phyloP scores from a whole-genome alignment of 2,797 vertebrate genomes.

The Takifugu rubripes region DNA sequence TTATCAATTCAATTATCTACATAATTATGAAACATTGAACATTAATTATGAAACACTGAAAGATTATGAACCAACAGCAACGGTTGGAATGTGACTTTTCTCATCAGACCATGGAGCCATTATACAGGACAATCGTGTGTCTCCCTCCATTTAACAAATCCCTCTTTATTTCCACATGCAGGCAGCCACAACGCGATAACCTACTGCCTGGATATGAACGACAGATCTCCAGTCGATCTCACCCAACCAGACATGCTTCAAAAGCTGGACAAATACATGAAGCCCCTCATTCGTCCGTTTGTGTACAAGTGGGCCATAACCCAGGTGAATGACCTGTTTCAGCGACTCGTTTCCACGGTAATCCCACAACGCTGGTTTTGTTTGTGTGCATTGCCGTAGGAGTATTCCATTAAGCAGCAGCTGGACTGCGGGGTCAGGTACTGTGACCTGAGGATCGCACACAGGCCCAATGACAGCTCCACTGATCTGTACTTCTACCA shows the following conservation, averaged over 20 bases:
- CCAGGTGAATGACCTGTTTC: constrained; percentile 75
- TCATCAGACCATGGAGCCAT: too few relatives aligned
- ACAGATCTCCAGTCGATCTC: constrained; percentile 80
- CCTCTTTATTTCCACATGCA: constrained; percentile 39
- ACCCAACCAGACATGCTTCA: constrained; percentile 82
- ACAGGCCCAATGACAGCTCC: constrained; percentile 79
- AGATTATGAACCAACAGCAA: too few relatives aligned
- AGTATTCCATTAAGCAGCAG: constrained; percentile 79
- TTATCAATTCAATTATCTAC: too few relatives aligned
- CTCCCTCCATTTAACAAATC: too few relatives aligned
- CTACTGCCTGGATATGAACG: constrained; percentile 85
- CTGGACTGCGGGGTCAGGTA: constrained; percentile 88
- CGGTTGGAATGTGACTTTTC: too few relatives aligned
- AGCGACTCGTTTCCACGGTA: neutral
- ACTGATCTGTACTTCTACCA: constrained; percentile 88
- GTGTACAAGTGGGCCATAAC: constrained; percentile 90
- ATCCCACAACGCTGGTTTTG: neutral
- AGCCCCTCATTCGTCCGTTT: constrained; percentile 83
- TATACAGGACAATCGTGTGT: too few relatives aligned
- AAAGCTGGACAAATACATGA: constrained; percentile 81
- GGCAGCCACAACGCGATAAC: constrained; percentile 94
- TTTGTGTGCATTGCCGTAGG: constrained; percentile 61
- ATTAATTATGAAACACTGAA: too few relatives aligned
- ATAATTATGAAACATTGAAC: too few relatives aligned
- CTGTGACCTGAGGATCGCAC: constrained; percentile 89